Conservation (phyloP, 2,888 invertebrate genomes). For the Andrena hattorfiana region DNA sequence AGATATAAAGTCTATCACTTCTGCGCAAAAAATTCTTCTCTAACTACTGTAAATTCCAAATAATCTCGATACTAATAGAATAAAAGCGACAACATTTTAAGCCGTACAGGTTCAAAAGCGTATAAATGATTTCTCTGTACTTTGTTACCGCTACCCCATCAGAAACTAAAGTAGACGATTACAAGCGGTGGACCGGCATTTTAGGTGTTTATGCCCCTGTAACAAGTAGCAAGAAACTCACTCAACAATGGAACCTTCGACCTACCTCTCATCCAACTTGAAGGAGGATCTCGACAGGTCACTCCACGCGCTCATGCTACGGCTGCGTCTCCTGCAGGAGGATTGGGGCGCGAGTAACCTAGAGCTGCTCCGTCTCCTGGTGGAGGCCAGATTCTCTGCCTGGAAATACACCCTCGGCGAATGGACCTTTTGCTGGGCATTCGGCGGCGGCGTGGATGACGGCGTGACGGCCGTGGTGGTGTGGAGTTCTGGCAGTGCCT, state of each 20-base stretch:
- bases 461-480: constrained; percentile 81
- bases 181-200: too few species aligned
- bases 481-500: constrained; percentile 81
- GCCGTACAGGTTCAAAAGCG: too few species aligned
- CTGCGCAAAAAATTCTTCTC: background rate
- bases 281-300: constrained; percentile 94
- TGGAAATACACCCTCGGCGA: constrained; percentile 88
- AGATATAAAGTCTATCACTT: background rate
- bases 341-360: constrained; percentile 74
- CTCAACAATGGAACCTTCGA: background rate
- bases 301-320: constrained; percentile 95
- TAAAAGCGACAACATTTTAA: too few species aligned
- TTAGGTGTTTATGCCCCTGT: too few species aligned
- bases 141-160: too few species aligned
- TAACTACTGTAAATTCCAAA: background rate
- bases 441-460: constrained; percentile 79
- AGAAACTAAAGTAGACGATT: too few species aligned
- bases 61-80: too few species aligned
- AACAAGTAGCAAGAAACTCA: background rate
- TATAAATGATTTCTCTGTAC: too few species aligned
- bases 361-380: constrained; percentile 81
- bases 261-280: constrained; percentile 91
- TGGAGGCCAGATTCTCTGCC: constrained; percentile 81
- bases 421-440: constrained; percentile 72
- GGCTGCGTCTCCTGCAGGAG: constrained; percentile 79